phyloP scores from a whole-genome alignment of 2,113 vertebrate genomes.

The Cisticola juncidis region DNA sequence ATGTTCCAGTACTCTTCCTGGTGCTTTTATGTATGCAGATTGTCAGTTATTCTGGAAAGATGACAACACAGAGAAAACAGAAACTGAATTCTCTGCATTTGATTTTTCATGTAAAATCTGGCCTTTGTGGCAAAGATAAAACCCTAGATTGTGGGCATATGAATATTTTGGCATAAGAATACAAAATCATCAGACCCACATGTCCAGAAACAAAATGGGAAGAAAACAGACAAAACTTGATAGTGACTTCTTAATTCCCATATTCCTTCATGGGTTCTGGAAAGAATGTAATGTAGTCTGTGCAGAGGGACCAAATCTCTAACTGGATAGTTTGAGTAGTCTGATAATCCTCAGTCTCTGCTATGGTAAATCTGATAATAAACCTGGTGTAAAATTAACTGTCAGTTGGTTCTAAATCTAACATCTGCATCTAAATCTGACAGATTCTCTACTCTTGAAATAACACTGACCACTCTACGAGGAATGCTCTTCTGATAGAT shows the following conservation, averaged over 20 bases:
- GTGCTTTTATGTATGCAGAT: neutral
- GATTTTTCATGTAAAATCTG: conserved; percentile 4
- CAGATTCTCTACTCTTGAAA: neutral
- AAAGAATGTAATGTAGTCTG: neutral
- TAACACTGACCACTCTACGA: neutral
- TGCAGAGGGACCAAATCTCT: neutral
- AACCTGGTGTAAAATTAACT: neutral
- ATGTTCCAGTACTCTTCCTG: neutral
- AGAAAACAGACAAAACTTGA: neutral
- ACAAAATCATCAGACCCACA: neutral
- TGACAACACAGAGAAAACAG: neutral
- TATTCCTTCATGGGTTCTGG: neutral
- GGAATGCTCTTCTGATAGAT: neutral
- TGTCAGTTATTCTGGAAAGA: neutral
- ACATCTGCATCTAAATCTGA: neutral
- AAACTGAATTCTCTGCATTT: neutral
- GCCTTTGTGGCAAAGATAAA: neutral
- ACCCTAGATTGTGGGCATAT: neutral
- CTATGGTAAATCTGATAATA: neutral
- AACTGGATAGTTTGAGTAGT: neutral
- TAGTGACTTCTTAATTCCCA: neutral
- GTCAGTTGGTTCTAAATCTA: neutral
- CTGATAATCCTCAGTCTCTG: neutral
- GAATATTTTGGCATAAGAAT: neutral
- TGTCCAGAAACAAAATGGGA: neutral